Percentiles rank a stretch among this genome's conserved stretches.
Evolutionary conservation across 2,113 vertebrate species (phyloP).

Genomic region (Dicrurus megarhynchus): DNA sequence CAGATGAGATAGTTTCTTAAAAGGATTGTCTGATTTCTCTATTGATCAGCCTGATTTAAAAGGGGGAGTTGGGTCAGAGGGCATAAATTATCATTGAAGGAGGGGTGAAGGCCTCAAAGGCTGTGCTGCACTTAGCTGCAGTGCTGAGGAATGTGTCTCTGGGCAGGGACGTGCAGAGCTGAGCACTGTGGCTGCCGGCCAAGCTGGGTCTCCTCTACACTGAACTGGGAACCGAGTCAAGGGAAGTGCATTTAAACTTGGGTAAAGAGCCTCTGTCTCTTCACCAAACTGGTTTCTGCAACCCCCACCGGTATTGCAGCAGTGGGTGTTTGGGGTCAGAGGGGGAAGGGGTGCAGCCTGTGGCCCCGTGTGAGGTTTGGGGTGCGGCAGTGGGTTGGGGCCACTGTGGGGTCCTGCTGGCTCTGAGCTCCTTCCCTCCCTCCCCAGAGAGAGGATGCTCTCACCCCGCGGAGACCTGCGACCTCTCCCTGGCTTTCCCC

Average conservation of each 20-base stretch:
- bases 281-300: not conserved
- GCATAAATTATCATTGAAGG: conserved; percentile 65
- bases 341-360: not conserved
- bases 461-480: not conserved
- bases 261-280: conserved; percentile 10
- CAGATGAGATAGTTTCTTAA: conserved; percentile 63
- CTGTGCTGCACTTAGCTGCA: conserved; percentile 46
- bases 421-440: not conserved
- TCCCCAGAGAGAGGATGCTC: not conserved
- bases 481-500: conserved; percentile 37
- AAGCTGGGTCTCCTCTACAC: not conserved
- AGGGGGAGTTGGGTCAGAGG: conserved; percentile 64
- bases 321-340: not conserved
- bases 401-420: not conserved
- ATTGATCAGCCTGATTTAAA: conserved; percentile 74
- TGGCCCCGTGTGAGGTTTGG: not conserved
- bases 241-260: conserved; percentile 39
- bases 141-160: conserved; percentile 46
- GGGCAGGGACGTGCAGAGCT: not conserved
- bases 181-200: not conserved
- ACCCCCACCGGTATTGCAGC: not conserved
- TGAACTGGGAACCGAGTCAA: conserved; percentile 20
- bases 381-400: fast-evolving
- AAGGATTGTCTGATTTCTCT: conserved; percentile 74
- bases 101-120: conserved; percentile 50